Conservation (phyloP, 30 jellyfish, hydroid and myxozoan species). For the Nemopilema nomurai region DNA sequence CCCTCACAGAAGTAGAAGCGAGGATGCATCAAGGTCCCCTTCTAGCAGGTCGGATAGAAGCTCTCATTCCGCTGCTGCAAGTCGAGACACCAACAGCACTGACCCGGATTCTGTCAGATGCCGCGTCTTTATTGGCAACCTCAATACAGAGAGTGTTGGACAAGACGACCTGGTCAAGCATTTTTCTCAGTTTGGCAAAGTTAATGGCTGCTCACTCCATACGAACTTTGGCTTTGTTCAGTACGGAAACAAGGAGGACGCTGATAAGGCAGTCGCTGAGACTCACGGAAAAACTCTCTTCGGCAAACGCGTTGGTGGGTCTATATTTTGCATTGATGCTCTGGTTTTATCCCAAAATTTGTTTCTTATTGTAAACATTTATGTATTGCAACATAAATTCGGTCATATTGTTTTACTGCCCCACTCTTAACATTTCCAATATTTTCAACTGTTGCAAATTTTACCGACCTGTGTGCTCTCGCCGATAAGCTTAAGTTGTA, state of each 20-base stretch:
- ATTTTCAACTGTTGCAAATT: too few relatives aligned
- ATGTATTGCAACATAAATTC: too few relatives aligned
- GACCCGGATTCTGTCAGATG: slow-evolving; percentile 81
- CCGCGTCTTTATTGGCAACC: slow-evolving; percentile 93
- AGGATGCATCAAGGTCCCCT: slow-evolving; percentile 18
- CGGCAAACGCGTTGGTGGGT: slow-evolving; percentile 96
- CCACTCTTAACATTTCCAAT: too few relatives aligned
- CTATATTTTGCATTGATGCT: background rate
- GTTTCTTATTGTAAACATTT: background rate
- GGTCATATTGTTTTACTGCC: too few relatives aligned
- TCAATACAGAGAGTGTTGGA: slow-evolving; percentile 72
- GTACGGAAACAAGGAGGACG: slow-evolving; percentile 62
- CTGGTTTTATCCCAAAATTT: too few relatives aligned
- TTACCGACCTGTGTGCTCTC: too few relatives aligned
- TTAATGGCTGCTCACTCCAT: slow-evolving; percentile 82
- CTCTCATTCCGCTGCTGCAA: slow-evolving; percentile 12
- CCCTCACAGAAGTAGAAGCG: slow-evolving; percentile 6
- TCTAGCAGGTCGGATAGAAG: background rate
- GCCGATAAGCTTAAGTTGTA: too few relatives aligned
- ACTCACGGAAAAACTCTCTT: slow-evolving; percentile 78
- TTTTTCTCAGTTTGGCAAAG: slow-evolving; percentile 77
- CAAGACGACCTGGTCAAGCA: slow-evolving; percentile 71
- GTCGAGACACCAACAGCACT: slow-evolving; percentile 88
- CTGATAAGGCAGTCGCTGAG: slow-evolving; percentile 81
- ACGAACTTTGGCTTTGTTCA: slow-evolving; percentile 93